Conservation (phyloP, 1,140 invertebrate genomes). For the Agrilus planipennis region DNA sequence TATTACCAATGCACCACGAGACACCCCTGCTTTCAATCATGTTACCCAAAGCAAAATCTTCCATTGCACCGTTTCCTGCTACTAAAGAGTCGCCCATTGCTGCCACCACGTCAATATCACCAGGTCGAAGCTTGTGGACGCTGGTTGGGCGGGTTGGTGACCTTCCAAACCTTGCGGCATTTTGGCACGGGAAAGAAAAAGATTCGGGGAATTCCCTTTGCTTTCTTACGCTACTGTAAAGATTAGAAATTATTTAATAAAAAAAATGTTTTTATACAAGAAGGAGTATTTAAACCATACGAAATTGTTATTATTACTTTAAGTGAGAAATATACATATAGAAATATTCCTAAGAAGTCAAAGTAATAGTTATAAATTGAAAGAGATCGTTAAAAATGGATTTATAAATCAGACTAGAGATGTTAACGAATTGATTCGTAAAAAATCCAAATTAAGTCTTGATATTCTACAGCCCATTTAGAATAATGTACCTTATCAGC, state of each 20-base stretch:
- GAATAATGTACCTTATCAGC: no score
- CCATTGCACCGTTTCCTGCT: conserved; percentile 62
- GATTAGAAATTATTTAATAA: conserved; percentile 4
- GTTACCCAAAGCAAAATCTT: conserved; percentile 57
- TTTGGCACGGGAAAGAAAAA: conserved; percentile 28
- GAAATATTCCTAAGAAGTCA: no score
- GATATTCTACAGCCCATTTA: no score
- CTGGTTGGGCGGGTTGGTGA: conserved; percentile 21
- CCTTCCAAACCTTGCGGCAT: conserved; percentile 20
- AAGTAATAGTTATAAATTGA: no score
- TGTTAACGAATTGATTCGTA: no score
- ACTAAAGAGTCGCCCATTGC: conserved; percentile 70
- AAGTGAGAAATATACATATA: no score
- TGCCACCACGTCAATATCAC: conserved; percentile 65
- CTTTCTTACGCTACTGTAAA: conserved; percentile 12
- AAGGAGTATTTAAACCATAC: no score
- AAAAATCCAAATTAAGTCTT: no score
- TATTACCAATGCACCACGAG: conserved; percentile 61
- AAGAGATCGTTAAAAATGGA: no score
- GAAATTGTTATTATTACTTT: no score
- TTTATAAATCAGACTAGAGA: no score
- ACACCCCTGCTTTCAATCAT: conserved; percentile 66
- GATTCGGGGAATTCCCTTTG: conserved; percentile 22
- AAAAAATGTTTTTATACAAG: neutral
- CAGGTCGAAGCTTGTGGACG: conserved; percentile 55